Percentiles rank a stretch among this genome's conserved stretches.
Conservation (phyloP, 1,140 invertebrate species). For the Microplitis mediator region DNA sequence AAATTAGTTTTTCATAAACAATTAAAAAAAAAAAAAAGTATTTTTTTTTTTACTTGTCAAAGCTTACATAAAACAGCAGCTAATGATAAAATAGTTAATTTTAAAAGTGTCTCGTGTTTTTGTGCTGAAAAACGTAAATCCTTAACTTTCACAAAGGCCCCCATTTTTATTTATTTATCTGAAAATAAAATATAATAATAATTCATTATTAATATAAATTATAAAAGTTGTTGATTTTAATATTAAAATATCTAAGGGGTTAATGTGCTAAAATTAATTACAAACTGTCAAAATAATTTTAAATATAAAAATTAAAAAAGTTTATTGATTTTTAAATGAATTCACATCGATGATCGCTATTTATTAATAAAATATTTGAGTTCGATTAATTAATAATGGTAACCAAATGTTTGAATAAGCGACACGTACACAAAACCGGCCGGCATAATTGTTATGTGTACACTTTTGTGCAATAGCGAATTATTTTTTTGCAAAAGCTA, state of each 20-base stretch:
- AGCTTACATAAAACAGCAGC: constrained; percentile 92
- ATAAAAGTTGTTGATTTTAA: not conserved
- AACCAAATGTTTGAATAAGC: not conserved
- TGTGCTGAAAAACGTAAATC: constrained; percentile 71
- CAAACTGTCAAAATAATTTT: not conserved
- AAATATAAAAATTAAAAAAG: too few relatives aligned
- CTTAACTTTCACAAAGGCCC: constrained; percentile 51
- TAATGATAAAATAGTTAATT: constrained; percentile 87
- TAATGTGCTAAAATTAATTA: too few relatives aligned
- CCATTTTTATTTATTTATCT: constrained; percentile 42
- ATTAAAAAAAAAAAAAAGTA: constrained; percentile 3
- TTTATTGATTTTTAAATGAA: not conserved
- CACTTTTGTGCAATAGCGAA: too few relatives aligned
- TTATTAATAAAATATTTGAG: not conserved
- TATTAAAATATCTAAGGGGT: not conserved
- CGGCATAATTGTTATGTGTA: constrained; percentile 7
- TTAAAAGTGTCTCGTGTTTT: constrained; percentile 94
- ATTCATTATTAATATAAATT: not conserved
- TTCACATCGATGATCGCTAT: not conserved
- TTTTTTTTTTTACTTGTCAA: not conserved
- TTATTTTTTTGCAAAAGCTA: not conserved
- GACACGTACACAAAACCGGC: constrained; percentile 27
- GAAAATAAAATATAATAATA: constrained; percentile 24
- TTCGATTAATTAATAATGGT: not conserved
- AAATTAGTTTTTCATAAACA: constrained; percentile 8